Conservation (phyloP, 2,797 vertebrate species). For the Rousettus madagascariensis region DNA sequence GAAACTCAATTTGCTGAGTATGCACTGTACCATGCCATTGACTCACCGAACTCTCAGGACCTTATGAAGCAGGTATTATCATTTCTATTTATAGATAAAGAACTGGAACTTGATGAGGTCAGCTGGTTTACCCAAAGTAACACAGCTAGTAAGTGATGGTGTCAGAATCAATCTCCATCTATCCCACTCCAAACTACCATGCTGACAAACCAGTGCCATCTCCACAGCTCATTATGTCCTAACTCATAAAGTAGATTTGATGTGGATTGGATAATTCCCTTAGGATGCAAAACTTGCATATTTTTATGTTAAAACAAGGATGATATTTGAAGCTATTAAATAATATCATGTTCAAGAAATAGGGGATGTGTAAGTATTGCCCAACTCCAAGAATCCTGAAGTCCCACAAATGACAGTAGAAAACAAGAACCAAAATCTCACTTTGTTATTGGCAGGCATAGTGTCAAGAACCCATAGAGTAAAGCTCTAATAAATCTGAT, state of each 20-base stretch:
- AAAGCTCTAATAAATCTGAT: background rate
- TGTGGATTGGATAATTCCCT: background rate
- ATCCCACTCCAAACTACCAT: background rate
- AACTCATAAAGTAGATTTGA: background rate
- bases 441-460: background rate
- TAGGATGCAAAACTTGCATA: background rate
- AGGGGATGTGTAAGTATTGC: background rate
- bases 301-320: constrained; percentile 5
- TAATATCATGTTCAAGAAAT: background rate
- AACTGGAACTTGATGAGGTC: background rate
- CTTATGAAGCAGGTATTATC: background rate
- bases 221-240: background rate
- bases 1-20: background rate
- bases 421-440: background rate
- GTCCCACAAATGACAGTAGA: background rate
- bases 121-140: background rate
- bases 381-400: background rate
- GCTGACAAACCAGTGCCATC: background rate
- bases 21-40: background rate
- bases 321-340: background rate
- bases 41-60: background rate
- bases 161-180: background rate
- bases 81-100: background rate
- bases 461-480: background rate
- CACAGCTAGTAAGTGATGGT: background rate